A percentile compares a stretch with the other conserved stretches of the same genome.
Conservation (phyloP, 1,140 invertebrate genomes). For the Cryptotermes secundus region DNA sequence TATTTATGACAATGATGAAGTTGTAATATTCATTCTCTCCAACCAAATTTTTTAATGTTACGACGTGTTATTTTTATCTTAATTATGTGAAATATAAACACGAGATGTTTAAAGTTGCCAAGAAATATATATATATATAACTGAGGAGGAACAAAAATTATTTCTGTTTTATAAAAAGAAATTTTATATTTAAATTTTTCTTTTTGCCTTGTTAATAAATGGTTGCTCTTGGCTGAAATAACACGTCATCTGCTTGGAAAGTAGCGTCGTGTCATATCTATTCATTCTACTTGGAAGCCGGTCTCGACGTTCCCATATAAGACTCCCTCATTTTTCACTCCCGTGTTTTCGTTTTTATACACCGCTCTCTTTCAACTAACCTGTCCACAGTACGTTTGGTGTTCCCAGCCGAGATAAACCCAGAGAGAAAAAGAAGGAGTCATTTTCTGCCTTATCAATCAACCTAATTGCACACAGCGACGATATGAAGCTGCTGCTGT, state of each 20-base stretch:
- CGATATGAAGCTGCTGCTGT: background rate
- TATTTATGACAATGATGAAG: slow-evolving; percentile 10
- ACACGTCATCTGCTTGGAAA: background rate
- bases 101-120: background rate
- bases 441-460: slow-evolving; percentile 25
- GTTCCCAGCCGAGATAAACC: slow-evolving; percentile 3
- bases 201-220: background rate
- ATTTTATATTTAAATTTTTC: background rate
- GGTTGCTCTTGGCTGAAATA: background rate
- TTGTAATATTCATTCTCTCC: background rate
- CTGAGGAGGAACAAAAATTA: background rate
- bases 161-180: slow-evolving; percentile 20
- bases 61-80: slow-evolving; percentile 8
- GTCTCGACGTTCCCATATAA: background rate
- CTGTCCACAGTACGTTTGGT: background rate
- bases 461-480: background rate
- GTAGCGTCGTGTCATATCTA: background rate
- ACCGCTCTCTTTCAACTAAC: background rate
- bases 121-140: background rate
- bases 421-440: background rate
- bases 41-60: background rate
- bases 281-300: background rate
- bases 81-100: background rate
- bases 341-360: background rate
- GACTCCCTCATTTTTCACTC: background rate